Evolutionary conservation across 2,888 invertebrate genomes (phyloP), one percentile per base, ranked within the genome.

Genomic region (Anagyrus pseudococci): DNA sequence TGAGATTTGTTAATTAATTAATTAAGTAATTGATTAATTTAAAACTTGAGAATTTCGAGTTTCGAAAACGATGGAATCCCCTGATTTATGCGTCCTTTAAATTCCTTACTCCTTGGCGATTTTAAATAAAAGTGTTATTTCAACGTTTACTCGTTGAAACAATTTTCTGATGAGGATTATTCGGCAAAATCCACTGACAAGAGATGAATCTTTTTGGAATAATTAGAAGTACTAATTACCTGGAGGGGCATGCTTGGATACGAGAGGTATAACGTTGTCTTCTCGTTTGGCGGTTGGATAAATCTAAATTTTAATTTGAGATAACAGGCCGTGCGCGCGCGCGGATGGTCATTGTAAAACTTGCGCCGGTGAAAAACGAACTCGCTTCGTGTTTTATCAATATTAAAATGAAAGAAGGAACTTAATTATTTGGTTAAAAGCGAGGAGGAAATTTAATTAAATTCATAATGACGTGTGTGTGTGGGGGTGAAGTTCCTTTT

Each of bases 221-320:
- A 64, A 64, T 64, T 64, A 64, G 47, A 49, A 52, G 37, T n/a
- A 59, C 59, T 64, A 59, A 64, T 64, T 64, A 64, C 56, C 55
- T 22, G 23, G 50, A 64, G 46, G 50, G 53, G n/a, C n/a, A n/a
- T 48, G 46, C 54, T 61, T 44, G 10, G n/a, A n/a, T n/a, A n/a
- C n/a, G n/a, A n/a, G n/a, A n/a, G n/a, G n/a, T n/a, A n/a, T n/a
- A n/a, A n/a, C n/a, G n/a, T n/a, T n/a, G n/a, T n/a, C n/a, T n/a
- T n/a, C n/a, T n/a, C n/a, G n/a, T n/a, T 7, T 22, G 40, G 26
- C 41, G 46, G 41, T 48, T 17, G 19, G 41, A 17, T 7, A 44
- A 55, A 49, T 37, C 44, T 49, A 46, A 63, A 58, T 58, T 63
- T 54, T 54, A 63, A 63, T 54, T 47, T 22, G 53, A 19, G 44